These are phyloP conservation scores for Amphipyra tragopoginis DNA, from an alignment of 2,888 invertebrate genomes.

Conservation along the genomic window DNA sequence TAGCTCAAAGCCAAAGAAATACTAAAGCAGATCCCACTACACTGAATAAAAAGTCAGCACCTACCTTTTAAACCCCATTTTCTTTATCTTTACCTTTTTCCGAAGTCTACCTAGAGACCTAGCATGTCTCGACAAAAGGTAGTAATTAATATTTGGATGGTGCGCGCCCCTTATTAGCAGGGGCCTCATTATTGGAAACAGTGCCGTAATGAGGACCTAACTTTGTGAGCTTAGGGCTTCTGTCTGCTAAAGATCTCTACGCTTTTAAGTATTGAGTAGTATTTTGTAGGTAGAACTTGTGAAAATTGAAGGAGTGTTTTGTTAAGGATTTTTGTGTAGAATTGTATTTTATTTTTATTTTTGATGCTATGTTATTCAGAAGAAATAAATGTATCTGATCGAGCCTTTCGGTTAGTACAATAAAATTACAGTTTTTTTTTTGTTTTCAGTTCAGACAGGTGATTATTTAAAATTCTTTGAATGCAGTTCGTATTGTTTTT, in stretches of 20 bases:
- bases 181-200: slow-evolving; percentile 40
- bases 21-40: not conserved
- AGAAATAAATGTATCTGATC: too few relatives aligned
- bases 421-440: too few relatives aligned
- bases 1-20: too few relatives aligned
- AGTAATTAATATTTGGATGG: slow-evolving; percentile 68
- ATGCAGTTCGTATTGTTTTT: too few relatives aligned
- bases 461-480: too few relatives aligned
- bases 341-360: not conserved
- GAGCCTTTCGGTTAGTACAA: too few relatives aligned
- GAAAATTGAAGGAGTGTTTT: not conserved
- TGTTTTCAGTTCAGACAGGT: too few relatives aligned
- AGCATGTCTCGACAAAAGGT: slow-evolving; percentile 46
- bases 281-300: not conserved
- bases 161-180: slow-evolving; percentile 46
- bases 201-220: slow-evolving; percentile 26
- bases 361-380: too few relatives aligned
- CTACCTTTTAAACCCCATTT: not conserved
- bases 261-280: not conserved
- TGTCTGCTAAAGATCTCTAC: slow-evolving; percentile 15
- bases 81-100: slow-evolving; percentile 3
- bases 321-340: not conserved
- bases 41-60: not conserved
- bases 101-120: not conserved
- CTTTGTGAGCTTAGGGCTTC: slow-evolving; percentile 32